A percentile compares a stretch with the other conserved stretches of the same genome.
These are phyloP conservation scores for Drosophila willistoni DNA, from an alignment of 1,140 invertebrate genomes.

Conservation along the genomic window DNA sequence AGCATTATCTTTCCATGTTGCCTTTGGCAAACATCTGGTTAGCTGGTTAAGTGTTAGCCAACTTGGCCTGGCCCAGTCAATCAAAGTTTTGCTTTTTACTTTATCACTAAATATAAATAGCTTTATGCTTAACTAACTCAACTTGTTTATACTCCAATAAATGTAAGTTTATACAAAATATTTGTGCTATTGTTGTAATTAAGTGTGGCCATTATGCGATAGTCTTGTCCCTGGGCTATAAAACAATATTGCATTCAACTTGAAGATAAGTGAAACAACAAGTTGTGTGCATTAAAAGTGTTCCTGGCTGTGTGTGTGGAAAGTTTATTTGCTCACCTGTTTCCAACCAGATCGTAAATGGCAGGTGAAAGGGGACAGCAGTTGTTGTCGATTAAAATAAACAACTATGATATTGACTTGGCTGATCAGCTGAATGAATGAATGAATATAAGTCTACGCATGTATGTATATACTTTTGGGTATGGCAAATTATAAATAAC, in stretches of 20 bases:
- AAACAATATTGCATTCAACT: neutral
- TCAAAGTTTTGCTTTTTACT: neutral
- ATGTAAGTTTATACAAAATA: neutral
- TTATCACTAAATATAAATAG: neutral
- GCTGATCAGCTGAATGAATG: too few species aligned
- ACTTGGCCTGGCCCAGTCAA: neutral
- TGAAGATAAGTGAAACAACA: neutral
- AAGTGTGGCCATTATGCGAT: conserved; percentile 37
- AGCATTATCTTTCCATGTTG: too few species aligned
- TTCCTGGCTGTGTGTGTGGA: neutral
- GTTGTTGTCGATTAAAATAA: too few species aligned
- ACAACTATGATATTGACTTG: too few species aligned
- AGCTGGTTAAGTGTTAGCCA: too few species aligned
- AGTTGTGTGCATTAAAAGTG: neutral
- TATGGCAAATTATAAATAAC: too few species aligned
- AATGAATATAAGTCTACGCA: too few species aligned
- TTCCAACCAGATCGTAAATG: conserved; percentile 7
- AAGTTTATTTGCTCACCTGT: conserved; percentile 56
- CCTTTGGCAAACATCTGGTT: too few species aligned
- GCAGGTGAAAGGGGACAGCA: neutral
- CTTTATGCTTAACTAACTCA: neutral
- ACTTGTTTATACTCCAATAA: neutral
- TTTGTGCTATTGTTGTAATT: conserved; percentile 29
- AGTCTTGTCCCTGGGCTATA: conserved; percentile 21
- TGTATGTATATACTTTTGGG: too few species aligned